phyloP scores from a whole-genome alignment of 2,113 vertebrate genomes.

The Phyllostomus hastatus region DNA sequence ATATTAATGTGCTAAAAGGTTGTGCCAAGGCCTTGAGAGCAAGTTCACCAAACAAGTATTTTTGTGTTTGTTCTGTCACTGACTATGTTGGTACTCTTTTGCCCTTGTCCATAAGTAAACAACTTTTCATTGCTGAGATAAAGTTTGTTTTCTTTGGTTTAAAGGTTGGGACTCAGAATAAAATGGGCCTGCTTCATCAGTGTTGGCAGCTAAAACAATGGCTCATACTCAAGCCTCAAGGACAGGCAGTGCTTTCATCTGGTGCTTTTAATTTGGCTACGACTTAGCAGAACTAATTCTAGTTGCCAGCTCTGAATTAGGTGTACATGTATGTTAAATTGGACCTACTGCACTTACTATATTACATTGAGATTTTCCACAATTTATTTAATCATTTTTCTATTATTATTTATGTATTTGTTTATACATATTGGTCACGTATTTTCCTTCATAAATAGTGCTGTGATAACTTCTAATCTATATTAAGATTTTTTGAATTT shows the following conservation, averaged over 20 bases:
- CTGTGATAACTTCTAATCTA: neutral
- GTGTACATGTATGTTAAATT: neutral
- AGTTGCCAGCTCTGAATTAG: neutral
- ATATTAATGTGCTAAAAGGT: neutral
- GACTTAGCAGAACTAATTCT: neutral
- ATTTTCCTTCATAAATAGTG: neutral
- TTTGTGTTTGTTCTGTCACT: neutral
- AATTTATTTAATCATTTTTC: neutral
- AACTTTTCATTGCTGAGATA: neutral
- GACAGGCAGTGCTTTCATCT: neutral
- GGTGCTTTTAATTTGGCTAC: neutral
- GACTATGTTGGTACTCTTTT: neutral
- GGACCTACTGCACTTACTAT: neutral
- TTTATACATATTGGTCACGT: neutral
- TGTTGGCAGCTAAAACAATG: neutral
- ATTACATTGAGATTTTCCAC: neutral
- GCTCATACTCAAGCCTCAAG: neutral
- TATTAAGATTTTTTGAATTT: neutral
- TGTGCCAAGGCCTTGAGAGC: neutral
- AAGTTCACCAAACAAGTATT: neutral
- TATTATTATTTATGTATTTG: neutral
- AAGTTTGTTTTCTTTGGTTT: neutral
- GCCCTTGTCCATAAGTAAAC: slow-evolving; percentile 40
- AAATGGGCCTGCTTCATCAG: neutral
- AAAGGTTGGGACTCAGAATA: neutral